These are phyloP conservation scores for Oscarella lobularis DNA, from an alignment of 37 sponge, comb jelly and placozoan genomes.

Conservation along the genomic window DNA sequence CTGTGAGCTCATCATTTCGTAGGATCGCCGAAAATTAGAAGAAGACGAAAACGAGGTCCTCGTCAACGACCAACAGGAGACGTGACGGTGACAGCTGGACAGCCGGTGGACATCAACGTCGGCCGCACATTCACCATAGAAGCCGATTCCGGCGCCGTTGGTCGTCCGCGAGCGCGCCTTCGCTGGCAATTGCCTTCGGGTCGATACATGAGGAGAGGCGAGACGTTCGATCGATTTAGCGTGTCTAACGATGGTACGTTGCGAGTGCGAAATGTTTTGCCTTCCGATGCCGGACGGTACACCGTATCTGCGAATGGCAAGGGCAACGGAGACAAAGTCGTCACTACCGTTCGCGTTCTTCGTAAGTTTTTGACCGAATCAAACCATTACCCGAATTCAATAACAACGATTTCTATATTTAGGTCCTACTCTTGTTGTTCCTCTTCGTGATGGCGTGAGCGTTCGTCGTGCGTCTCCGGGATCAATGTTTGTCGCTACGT, in stretches of 20 bases:
- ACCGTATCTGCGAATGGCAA: not conserved
- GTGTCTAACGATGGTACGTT: not conserved
- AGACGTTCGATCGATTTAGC: not conserved
- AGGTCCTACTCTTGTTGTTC: not conserved
- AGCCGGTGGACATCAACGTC: not conserved
- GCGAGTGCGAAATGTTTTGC: not conserved
- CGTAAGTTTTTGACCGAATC: not conserved
- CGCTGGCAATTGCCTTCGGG: not conserved
- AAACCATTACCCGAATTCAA: no score
- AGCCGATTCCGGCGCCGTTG: not conserved
- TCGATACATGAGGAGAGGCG: not conserved
- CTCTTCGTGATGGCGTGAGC: no score
- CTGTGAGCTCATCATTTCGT: no score
- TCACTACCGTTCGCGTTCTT: not conserved
- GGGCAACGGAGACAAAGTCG: not conserved
- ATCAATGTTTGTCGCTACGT: no score
- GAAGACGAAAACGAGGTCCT: no score
- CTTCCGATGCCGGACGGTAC: not conserved
- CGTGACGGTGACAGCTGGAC: not conserved
- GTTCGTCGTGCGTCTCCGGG: no score
- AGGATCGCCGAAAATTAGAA: no score
- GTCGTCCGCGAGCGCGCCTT: not conserved
- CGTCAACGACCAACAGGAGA: no score
- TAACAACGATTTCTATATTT: not conserved
- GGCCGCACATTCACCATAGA: not conserved